Percentiles rank a stretch among this genome's conserved stretches.
These are phyloP conservation scores for Lepisosteus osseus DNA, from an alignment of 2,113 vertebrate species.

Conservation along the genomic window DNA sequence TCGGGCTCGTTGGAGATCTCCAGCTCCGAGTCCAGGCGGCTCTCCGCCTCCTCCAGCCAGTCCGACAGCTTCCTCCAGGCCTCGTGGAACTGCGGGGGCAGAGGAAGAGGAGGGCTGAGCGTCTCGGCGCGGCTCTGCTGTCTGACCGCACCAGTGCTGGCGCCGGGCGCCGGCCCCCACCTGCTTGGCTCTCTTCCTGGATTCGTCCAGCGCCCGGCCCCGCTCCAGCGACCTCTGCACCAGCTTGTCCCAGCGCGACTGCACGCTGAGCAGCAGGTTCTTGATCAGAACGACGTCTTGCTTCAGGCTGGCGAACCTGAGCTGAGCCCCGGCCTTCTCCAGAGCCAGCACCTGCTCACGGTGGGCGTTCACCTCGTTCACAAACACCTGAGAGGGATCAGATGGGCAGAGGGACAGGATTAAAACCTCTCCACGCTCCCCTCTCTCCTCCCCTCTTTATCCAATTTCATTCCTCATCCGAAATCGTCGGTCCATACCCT, in stretches of 20 bases:
- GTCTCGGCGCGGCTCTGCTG: neutral
- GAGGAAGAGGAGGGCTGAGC: neutral
- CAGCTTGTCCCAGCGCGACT: constrained; percentile 96
- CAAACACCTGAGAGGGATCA: constrained; percentile 77
- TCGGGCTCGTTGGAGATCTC: constrained; percentile 98
- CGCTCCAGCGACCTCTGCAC: constrained; percentile 94
- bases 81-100: constrained; percentile 82
- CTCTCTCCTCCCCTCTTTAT: constrained; percentile 45
- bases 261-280: constrained; percentile 94
- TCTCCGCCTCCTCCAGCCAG: constrained; percentile 96
- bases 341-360: constrained; percentile 91
- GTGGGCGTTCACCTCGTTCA: constrained; percentile 94
- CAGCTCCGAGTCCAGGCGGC: constrained; percentile 87
- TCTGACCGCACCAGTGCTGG: neutral
- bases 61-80: constrained; percentile 95
- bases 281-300: constrained; percentile 97
- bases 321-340: constrained; percentile 91
- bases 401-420: neutral
- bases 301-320: constrained; percentile 95
- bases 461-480: too few relatives aligned
- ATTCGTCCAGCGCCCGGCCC: constrained; percentile 88
- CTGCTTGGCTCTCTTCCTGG: constrained; percentile 95
- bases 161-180: constrained; percentile 49
- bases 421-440: neutral
- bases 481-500: too few relatives aligned